These are phyloP conservation scores for Parnassius mnemosyne DNA, from an alignment of 2,888 invertebrate species.

Conservation along the genomic window DNA sequence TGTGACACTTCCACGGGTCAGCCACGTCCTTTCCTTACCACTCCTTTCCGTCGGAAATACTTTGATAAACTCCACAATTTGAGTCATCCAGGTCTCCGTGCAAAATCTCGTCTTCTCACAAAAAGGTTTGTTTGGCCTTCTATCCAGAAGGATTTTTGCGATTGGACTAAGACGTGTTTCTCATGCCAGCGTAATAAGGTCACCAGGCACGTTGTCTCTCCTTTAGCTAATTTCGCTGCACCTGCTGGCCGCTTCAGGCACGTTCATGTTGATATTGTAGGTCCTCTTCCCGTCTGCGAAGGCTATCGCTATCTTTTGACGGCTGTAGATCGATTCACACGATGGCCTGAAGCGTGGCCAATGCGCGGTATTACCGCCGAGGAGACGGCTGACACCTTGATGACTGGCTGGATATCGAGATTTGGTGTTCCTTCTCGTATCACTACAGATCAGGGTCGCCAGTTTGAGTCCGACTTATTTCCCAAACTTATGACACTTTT, in stretches of 20 bases:
- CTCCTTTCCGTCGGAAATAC: neutral
- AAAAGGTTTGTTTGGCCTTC: neutral
- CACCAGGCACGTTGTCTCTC: neutral
- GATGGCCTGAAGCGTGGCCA: constrained; percentile 2
- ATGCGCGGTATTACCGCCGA: too few species aligned
- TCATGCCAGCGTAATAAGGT: too few species aligned
- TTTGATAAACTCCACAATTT: constrained; percentile 4
- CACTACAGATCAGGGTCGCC: too few species aligned
- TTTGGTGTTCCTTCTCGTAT: too few species aligned
- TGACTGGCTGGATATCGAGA: too few species aligned
- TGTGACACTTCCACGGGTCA: constrained; percentile 6
- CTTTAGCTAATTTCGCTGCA: neutral
- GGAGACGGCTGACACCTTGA: too few species aligned
- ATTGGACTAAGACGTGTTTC: neutral
- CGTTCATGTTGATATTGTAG: constrained; percentile 4
- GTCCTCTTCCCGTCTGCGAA: neutral
- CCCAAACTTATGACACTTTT: too few species aligned
- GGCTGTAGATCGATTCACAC: neutral
- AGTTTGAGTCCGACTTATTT: too few species aligned
- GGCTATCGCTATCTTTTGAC: neutral
- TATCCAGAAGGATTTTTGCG: neutral
- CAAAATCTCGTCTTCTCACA: constrained; percentile 1
- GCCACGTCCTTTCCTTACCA: neutral
- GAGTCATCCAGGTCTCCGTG: constrained; percentile 3
- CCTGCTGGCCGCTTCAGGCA: constrained; percentile 8